These are phyloP conservation scores for Dromaius novaehollandiae DNA, from an alignment of 2,113 vertebrate species.

Conservation along the genomic window DNA sequence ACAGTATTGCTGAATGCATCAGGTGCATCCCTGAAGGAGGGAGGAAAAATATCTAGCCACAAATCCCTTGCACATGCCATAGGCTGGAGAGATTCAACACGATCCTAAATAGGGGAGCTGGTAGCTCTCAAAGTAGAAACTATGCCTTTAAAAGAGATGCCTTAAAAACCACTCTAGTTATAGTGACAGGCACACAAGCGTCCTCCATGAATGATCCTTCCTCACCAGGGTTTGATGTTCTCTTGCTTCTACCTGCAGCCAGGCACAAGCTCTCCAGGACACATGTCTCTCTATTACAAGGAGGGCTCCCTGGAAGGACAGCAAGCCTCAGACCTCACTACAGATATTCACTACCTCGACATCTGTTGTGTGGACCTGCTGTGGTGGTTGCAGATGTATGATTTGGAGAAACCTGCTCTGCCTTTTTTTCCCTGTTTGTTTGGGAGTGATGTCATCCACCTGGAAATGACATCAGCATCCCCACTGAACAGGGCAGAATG, in stretches of 20 bases:
- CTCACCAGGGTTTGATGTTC: background rate
- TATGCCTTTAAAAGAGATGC: background rate
- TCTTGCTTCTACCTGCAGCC: background rate
- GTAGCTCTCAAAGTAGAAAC: background rate
- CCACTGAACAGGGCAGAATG: background rate
- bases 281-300: background rate
- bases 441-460: background rate
- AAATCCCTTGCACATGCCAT: background rate
- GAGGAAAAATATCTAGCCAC: background rate
- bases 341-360: background rate
- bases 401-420: background rate
- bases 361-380: background rate
- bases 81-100: background rate
- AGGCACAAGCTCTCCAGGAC: background rate
- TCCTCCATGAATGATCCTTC: background rate
- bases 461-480: background rate
- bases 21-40: background rate
- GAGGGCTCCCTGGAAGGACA: background rate
- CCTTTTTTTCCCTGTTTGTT: background rate
- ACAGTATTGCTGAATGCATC: background rate
- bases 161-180: background rate
- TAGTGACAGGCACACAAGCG: background rate
- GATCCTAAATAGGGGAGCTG: background rate
- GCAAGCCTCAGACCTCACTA: background rate
- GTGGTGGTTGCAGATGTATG: background rate